These are phyloP conservation scores for Cabera pusaria DNA, from an alignment of 2,888 invertebrate genomes.

Conservation along the genomic window DNA sequence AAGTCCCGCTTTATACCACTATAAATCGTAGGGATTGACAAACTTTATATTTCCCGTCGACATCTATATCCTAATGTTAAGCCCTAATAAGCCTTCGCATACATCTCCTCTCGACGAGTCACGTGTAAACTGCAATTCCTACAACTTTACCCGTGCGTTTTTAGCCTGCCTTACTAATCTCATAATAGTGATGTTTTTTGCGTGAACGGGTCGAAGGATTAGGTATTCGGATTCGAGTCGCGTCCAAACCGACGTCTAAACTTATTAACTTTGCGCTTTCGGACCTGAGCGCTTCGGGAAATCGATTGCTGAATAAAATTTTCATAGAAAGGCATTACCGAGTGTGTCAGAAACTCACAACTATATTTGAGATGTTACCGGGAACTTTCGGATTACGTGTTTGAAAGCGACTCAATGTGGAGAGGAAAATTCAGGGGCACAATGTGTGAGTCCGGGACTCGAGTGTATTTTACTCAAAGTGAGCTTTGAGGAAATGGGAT, in stretches of 20 bases:
- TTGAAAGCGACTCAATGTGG: no score
- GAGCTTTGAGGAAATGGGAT: no score
- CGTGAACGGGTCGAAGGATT: not conserved
- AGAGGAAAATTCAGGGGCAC: no score
- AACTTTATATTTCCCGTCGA: no score
- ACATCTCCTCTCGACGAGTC: constrained; percentile 14
- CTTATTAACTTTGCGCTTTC: constrained; percentile 51
- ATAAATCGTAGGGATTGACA: no score
- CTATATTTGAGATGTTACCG: constrained; percentile 1
- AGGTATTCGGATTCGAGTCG: constrained; percentile 37
- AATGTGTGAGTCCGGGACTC: no score
- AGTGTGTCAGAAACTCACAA: constrained; percentile 1
- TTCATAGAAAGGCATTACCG: constrained; percentile 32
- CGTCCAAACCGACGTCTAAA: constrained; percentile 48
- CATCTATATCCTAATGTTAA: constrained; percentile 10
- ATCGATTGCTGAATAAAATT: constrained; percentile 31
- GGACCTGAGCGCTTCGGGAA: constrained; percentile 5
- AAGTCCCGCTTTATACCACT: no score
- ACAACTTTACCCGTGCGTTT: not conserved
- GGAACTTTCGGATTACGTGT: constrained; percentile 1
- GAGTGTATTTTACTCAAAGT: no score
- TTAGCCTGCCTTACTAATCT: not conserved
- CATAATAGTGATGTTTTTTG: constrained; percentile 1
- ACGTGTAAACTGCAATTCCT: constrained; percentile 13
- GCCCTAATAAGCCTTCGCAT: constrained; percentile 14